These are phyloP conservation scores for Cardiocondyla obscurior DNA, from an alignment of 1,140 invertebrate genomes.

Conservation along the genomic window DNA sequence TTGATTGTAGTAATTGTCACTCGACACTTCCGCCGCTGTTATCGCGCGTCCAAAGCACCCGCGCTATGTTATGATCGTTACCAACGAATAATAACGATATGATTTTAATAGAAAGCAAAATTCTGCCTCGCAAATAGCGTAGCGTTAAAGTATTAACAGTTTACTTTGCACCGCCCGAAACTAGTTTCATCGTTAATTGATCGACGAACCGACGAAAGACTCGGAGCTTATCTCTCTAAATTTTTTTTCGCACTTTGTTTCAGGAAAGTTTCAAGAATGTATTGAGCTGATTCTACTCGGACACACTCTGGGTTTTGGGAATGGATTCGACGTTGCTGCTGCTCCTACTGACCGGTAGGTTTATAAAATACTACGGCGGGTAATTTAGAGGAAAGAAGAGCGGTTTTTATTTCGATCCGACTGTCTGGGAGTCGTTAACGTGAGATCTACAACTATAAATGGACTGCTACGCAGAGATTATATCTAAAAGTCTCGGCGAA, in stretches of 20 bases:
- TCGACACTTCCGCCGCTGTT: constrained; percentile 2
- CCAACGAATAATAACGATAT: not conserved
- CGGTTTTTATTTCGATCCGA: not conserved
- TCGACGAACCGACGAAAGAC: not conserved
- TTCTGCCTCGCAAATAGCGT: not conserved
- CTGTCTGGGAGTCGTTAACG: constrained; percentile 9
- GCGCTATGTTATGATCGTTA: not conserved
- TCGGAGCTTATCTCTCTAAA: not conserved
- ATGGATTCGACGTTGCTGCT: constrained; percentile 80
- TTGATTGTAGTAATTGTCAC: constrained; percentile 30
- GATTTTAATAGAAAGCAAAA: not conserved
- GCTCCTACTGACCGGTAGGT: constrained; percentile 80
- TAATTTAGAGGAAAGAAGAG: not conserved
- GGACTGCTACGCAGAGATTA: not conserved
- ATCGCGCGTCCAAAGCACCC: not conserved
- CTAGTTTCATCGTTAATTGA: too few species aligned
- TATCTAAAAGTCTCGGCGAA: constrained; percentile 22
- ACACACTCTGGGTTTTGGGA: constrained; percentile 73
- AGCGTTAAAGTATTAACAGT: not conserved
- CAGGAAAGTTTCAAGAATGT: constrained; percentile 81
- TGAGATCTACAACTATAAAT: constrained; percentile 6
- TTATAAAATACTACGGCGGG: not conserved
- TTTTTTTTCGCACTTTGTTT: constrained; percentile 63
- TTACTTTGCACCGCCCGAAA: not conserved
- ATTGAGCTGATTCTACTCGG: constrained; percentile 74